These are phyloP conservation scores for Neodiprion virginianus DNA, from an alignment of 1,140 invertebrate genomes.

Conservation along the genomic window DNA sequence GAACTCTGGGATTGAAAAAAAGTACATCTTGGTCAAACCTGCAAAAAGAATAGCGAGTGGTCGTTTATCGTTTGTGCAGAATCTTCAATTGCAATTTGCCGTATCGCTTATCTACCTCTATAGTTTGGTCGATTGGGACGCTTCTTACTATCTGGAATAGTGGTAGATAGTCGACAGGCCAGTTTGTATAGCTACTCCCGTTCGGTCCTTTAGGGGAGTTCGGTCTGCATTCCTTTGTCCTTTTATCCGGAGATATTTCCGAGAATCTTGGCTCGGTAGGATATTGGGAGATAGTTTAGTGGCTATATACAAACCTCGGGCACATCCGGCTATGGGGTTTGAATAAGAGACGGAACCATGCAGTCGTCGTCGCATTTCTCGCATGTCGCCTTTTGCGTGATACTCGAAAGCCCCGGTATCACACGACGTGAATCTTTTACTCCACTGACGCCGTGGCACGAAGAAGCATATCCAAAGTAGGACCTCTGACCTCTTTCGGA, in stretches of 20 bases:
- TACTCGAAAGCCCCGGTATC: constrained; percentile 3
- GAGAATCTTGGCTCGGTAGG: neutral
- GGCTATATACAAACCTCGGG: neutral
- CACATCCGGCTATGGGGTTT: neutral
- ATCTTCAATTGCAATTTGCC: too few relatives aligned
- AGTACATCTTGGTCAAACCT: too few relatives aligned
- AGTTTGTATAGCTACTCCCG: neutral
- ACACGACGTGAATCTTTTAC: constrained; percentile 1
- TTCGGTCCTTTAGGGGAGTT: neutral
- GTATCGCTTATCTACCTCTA: neutral
- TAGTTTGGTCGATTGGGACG: neutral
- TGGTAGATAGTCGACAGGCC: neutral
- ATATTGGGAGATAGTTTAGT: neutral
- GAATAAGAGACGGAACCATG: neutral
- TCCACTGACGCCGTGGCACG: neutral
- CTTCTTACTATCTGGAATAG: neutral
- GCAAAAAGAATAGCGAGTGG: too few relatives aligned
- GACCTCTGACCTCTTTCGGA: neutral
- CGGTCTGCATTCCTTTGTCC: neutral
- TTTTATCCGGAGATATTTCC: neutral
- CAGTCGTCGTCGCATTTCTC: neutral
- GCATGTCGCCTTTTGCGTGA: constrained; percentile 1
- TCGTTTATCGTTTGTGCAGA: too few relatives aligned
- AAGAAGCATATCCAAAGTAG: neutral
- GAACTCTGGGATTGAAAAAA: too few relatives aligned